Conservation (phyloP, 2,888 invertebrate species). For the Trachelus iudaicus region DNA sequence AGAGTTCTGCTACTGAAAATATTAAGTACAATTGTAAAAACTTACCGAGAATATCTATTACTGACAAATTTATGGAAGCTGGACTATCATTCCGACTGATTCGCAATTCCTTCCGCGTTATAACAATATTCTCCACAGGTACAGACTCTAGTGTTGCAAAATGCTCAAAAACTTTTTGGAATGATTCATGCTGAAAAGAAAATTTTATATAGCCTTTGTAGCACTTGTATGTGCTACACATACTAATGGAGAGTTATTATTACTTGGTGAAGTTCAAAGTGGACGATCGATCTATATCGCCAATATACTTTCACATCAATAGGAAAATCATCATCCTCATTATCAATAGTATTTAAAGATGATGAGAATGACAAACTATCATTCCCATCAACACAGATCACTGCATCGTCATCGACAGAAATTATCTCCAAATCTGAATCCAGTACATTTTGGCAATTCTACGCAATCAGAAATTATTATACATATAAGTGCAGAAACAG, state of each 20-base stretch:
- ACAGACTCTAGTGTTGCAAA: conserved; percentile 52
- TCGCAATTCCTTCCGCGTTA: conserved; percentile 42
- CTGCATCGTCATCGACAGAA: not conserved
- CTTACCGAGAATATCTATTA: conserved; percentile 56
- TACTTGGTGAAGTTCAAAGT: conserved; percentile 44
- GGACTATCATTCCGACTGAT: conserved; percentile 51
- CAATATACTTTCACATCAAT: conserved; percentile 52
- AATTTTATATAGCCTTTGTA: conserved; percentile 1
- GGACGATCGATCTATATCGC: conserved; percentile 46
- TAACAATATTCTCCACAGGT: conserved; percentile 44
- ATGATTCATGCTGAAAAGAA: conserved; percentile 47
- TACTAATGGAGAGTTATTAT: conserved; percentile 2
- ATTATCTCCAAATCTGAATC: not conserved
- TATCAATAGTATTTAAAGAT: conserved; percentile 1
- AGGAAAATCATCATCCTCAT: conserved; percentile 42
- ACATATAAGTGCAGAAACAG: not conserved
- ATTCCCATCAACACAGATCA: not conserved
- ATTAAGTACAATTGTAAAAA: not conserved
- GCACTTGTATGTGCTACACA: not conserved
- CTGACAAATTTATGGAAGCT: conserved; percentile 44
- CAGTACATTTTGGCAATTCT: not conserved
- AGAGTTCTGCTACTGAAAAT: not conserved
- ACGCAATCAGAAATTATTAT: not conserved
- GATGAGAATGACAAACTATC: not conserved
- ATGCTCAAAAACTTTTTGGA: conserved; percentile 47